Conservation (phyloP, 2,888 invertebrate species). For the Agapostemon virescens region DNA sequence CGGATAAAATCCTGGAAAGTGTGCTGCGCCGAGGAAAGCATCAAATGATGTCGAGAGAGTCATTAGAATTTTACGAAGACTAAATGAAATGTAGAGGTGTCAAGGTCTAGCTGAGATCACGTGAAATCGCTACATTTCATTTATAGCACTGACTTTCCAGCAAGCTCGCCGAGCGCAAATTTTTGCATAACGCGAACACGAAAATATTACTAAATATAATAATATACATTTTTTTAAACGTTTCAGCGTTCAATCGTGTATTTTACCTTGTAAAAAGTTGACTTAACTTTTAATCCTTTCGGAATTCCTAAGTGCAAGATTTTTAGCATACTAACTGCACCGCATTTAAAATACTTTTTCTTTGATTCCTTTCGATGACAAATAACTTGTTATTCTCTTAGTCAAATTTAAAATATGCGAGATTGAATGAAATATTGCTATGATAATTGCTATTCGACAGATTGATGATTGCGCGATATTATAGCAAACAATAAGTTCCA, state of each 20-base stretch:
- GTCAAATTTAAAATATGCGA: background rate
- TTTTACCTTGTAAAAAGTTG: background rate
- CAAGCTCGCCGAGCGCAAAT: background rate
- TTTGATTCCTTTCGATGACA: background rate
- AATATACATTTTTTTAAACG: background rate
- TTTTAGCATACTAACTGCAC: background rate
- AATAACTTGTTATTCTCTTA: background rate
- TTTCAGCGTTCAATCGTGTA: background rate
- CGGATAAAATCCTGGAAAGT: constrained; percentile 4
- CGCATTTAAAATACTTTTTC: background rate
- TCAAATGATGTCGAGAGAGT: background rate
- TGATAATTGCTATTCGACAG: background rate
- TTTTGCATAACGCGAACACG: background rate
- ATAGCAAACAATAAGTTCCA: background rate
- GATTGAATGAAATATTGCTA: background rate
- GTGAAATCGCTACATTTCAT: background rate
- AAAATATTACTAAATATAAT: background rate
- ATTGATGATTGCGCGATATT: no score
- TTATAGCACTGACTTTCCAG: background rate
- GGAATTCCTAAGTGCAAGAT: background rate
- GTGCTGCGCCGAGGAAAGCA: background rate
- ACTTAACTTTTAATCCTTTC: background rate
- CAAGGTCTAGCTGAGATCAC: background rate
- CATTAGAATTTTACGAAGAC: constrained; percentile 3
- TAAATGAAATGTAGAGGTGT: constrained; percentile 4